These are phyloP conservation scores for Cryptocheilus praepositus DNA, from an alignment of 2,888 invertebrate genomes.

Conservation along the genomic window DNA sequence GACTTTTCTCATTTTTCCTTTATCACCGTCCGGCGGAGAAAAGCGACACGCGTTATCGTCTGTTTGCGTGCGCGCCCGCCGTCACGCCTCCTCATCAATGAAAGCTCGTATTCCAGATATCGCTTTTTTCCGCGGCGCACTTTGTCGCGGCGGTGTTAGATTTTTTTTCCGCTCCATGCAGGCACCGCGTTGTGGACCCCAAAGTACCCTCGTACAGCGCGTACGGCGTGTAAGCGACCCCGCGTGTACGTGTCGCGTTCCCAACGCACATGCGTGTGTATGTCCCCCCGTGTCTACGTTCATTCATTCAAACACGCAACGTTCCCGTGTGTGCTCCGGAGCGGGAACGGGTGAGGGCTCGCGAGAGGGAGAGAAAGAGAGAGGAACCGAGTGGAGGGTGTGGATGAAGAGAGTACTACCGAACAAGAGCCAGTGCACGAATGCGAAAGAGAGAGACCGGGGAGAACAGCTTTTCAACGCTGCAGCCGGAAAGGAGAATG, in stretches of 20 bases:
- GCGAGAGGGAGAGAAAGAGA: background rate
- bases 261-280: constrained; percentile 34
- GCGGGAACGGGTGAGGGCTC: background rate
- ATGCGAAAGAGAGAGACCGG: constrained; percentile 26
- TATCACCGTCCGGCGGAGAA: background rate
- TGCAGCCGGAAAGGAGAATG: constrained; percentile 55
- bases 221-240: constrained; percentile 1
- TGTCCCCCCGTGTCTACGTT: constrained; percentile 31
- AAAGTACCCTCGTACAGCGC: background rate
- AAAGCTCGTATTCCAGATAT: too few species aligned
- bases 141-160: background rate
- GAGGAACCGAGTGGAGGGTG: background rate
- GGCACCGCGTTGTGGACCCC: background rate
- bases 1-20: background rate
- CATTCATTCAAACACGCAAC: constrained; percentile 54
- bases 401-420: constrained; percentile 2
- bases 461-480: constrained; percentile 40
- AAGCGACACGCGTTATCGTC: background rate
- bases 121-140: too few species aligned
- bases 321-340: constrained; percentile 13
- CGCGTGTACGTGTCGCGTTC: constrained; percentile 6
- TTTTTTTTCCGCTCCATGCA: background rate
- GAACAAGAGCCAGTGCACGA: constrained; percentile 10
- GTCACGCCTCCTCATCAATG: too few species aligned
- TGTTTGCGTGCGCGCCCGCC: background rate